Evolutionary conservation across 2,888 invertebrate species (phyloP).

Genomic region (Epirrhoe alternata): DNA sequence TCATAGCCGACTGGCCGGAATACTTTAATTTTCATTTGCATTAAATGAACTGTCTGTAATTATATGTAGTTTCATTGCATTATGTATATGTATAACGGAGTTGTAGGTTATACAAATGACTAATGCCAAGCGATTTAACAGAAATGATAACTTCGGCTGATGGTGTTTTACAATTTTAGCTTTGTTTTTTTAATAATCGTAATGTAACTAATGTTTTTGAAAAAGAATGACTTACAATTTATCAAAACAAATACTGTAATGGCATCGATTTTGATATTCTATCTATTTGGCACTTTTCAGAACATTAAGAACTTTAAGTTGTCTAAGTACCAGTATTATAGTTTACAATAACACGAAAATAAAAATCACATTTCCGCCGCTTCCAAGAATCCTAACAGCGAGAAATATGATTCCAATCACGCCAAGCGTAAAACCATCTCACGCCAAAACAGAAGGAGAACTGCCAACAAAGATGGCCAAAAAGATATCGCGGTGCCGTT

Average conservation of each 20-base stretch:
- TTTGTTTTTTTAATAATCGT: no score
- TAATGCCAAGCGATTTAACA: slow-evolving; percentile 11
- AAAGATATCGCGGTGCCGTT: slow-evolving; percentile 45
- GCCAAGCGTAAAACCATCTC: slow-evolving; percentile 29
- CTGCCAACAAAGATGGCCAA: slow-evolving; percentile 45
- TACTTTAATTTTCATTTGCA: slow-evolving; percentile 49
- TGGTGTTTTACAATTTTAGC: not conserved
- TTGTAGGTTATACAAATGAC: slow-evolving; percentile 30
- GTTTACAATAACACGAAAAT: slow-evolving; percentile 12
- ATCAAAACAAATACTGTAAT: not conserved
- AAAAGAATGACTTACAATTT: not conserved
- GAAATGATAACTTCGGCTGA: slow-evolving; percentile 1
- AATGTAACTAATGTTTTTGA: no score
- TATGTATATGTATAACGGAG: slow-evolving; percentile 39
- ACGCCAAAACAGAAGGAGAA: slow-evolving; percentile 36
- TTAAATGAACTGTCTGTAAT: slow-evolving; percentile 52
- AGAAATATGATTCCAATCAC: slow-evolving; percentile 32
- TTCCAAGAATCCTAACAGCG: slow-evolving; percentile 15
- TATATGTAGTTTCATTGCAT: slow-evolving; percentile 38
- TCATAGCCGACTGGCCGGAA: slow-evolving; percentile 31
- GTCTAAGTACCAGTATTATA: not conserved
- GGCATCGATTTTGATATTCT: not conserved
- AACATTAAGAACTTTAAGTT: not conserved
- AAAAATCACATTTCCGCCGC: slow-evolving; percentile 12
- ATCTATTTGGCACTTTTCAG: not conserved